These are phyloP conservation scores for Drosophila asahinai DNA, from an alignment of 1,140 invertebrate genomes.

Conservation along the genomic window DNA sequence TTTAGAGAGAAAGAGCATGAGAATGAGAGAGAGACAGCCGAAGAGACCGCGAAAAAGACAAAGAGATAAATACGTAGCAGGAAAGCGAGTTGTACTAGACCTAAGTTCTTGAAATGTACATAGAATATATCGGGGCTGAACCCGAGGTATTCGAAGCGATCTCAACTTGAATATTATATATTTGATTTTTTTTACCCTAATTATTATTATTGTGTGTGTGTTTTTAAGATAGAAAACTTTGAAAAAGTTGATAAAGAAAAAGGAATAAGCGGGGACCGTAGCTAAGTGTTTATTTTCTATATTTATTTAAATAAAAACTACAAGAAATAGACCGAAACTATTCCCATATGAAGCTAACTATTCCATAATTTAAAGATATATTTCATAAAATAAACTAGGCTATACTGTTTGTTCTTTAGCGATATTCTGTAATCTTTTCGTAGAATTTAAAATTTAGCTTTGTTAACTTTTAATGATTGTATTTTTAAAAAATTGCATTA, in stretches of 20 bases:
- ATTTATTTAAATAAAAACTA: background rate
- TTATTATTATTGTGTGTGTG: constrained; percentile 6
- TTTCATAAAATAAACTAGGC: background rate
- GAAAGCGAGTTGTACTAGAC: constrained; percentile 16
- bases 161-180: constrained; percentile 53
- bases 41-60: constrained; percentile 6
- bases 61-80: background rate
- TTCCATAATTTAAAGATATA: too few relatives aligned
- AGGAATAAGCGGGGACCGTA: constrained; percentile 11
- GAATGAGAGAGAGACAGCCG: background rate
- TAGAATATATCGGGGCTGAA: constrained; percentile 26
- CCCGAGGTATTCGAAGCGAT: constrained; percentile 28
- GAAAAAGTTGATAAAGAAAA: constrained; percentile 32
- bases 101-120: constrained; percentile 35
- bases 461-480: background rate
- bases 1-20: background rate
- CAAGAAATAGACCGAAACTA: background rate
- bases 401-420: too few relatives aligned
- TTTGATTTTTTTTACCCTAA: constrained; percentile 50
- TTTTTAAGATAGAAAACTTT: constrained; percentile 34
- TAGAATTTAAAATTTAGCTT: background rate
- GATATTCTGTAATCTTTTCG: too few relatives aligned
- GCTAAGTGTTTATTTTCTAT: background rate
- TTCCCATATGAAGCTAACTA: too few relatives aligned
- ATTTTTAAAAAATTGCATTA: background rate